Evolutionary conservation across 1,140 invertebrate genomes (phyloP).

Genomic region (Heliconius congener): DNA sequence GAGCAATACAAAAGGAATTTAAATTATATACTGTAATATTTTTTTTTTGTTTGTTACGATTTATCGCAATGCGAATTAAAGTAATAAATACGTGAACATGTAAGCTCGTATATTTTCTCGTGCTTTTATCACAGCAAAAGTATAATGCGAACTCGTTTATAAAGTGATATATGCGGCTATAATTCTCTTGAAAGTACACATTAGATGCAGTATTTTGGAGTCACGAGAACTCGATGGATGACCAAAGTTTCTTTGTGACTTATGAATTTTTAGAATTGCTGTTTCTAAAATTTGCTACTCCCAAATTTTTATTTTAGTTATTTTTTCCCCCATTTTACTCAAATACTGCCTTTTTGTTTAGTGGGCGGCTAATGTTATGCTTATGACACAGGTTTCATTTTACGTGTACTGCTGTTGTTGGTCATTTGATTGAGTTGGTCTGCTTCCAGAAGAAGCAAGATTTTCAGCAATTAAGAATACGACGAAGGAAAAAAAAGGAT

Average conservation of each 20-base stretch:
- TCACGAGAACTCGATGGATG: constrained; percentile 25
- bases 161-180: constrained; percentile 10
- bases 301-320: constrained; percentile 18
- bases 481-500: too few relatives aligned
- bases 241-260: constrained; percentile 31
- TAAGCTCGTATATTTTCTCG: not conserved
- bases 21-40: too few relatives aligned
- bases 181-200: constrained; percentile 18
- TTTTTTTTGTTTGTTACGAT: not conserved
- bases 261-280: constrained; percentile 29
- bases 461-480: too few relatives aligned
- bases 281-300: constrained; percentile 31
- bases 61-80: not conserved
- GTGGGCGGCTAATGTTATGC: too few relatives aligned
- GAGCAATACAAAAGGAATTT: too few relatives aligned
- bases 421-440: too few relatives aligned
- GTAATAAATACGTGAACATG: not conserved
- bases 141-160: constrained; percentile 14
- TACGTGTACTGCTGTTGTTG: too few relatives aligned
- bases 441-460: too few relatives aligned
- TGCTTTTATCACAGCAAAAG: constrained; percentile 8
- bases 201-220: constrained; percentile 34
- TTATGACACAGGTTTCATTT: too few relatives aligned
- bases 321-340: too few relatives aligned
- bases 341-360: too few relatives aligned